Evolutionary conservation across 2,888 invertebrate species (phyloP).

Genomic region (Miltochrista miniata): DNA sequence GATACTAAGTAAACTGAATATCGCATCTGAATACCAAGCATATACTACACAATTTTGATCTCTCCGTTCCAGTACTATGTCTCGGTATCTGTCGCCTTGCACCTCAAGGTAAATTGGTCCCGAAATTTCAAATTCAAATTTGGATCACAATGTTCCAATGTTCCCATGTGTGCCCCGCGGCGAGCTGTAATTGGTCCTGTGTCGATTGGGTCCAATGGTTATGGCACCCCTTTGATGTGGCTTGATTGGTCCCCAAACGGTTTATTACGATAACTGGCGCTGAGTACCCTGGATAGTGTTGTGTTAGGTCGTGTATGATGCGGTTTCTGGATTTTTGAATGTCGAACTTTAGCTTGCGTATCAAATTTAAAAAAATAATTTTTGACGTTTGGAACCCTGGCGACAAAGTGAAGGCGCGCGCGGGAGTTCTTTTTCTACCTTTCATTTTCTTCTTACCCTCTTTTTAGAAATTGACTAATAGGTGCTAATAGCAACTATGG

Average conservation of each 20-base stretch:
- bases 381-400: too few species aligned
- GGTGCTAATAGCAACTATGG: too few species aligned
- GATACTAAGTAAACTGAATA: too few species aligned
- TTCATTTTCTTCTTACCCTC: too few species aligned
- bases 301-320: constrained; percentile 44
- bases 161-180: constrained; percentile 64
- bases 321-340: too few species aligned
- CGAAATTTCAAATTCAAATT: constrained; percentile 81
- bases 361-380: too few species aligned
- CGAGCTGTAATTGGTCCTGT: constrained; percentile 74
- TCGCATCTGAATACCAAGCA: constrained; percentile 1
- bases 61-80: constrained; percentile 61
- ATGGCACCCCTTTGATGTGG: constrained; percentile 68
- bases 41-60: constrained; percentile 59
- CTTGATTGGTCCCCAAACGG: constrained; percentile 65
- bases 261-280: constrained; percentile 40
- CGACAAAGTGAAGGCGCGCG: too few species aligned
- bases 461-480: too few species aligned
- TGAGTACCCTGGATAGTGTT: constrained; percentile 36
- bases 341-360: too few species aligned
- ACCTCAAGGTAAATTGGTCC: constrained; percentile 79
- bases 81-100: constrained; percentile 75
- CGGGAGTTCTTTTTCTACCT: too few species aligned
- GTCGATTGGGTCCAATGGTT: constrained; percentile 59
- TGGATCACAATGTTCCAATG: constrained; percentile 62